Evolutionary conservation across 2,888 invertebrate genomes (phyloP), one percentile per base, ranked within the genome.

Genomic region (Lysandra bellargus): DNA sequence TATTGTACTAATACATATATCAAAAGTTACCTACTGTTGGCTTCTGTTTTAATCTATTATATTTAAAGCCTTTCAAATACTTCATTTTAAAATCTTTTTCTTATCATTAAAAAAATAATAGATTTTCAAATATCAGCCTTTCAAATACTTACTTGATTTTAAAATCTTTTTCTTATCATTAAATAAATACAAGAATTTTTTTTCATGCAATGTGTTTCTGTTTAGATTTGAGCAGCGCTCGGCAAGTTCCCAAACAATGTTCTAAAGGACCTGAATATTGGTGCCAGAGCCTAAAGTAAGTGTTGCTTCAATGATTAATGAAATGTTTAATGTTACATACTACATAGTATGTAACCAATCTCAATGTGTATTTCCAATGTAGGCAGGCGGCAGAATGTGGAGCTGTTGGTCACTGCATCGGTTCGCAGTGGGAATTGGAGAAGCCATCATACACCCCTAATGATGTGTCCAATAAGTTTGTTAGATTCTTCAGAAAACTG

Each of bases 371-470:
- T 69, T 64, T 40, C 60, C 40, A 40, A 61, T 44, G 3, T 75
- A 98, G 98, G 84, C 96, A 96, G 85, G 97, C 98, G 12, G 96
- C 97, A 80, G 95, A 95, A 83, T 98, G 98, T 88, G 95, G 96
- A 82, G 97, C 98, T 3, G 97, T 97, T 4, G 96, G 95, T 30
- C 97, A 98, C 87, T 98, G 98, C 86, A 97, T 98, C 80, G 96
- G 96, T 85, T 96, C 97, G 0, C 96, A 97, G 17, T 98, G 98
- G 98, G 96, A 96, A 84, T 95, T 95, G 73, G 95, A 96, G 85
- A 86, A 89, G 60, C 95, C 96, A 17, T 95, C 96, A 1, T 95
- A 96, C 79, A 97, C 97, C 84, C 91, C 91, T 82, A 97, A 97
- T 84, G 96, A 96, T 33, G 96, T 98, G 60, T 98, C 98, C 84